Conservation (phyloP, 2,113 vertebrate genomes). For the Myotis brandtii region DNA sequence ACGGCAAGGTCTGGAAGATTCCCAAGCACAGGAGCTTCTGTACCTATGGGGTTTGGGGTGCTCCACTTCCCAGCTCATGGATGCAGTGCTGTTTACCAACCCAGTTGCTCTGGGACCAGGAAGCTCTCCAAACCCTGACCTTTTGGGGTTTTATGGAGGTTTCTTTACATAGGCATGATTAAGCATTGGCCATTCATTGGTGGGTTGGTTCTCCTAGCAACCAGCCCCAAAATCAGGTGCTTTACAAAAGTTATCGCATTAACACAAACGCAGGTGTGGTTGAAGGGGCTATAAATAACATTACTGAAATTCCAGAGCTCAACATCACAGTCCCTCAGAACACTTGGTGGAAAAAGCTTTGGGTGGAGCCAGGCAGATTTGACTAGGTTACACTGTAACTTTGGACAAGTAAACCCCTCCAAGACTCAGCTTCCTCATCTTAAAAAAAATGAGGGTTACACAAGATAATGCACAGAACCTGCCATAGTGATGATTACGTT, state of each 20-base stretch:
- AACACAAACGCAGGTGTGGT: not conserved
- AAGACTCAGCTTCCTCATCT: constrained; percentile 9
- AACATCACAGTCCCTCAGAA: not conserved
- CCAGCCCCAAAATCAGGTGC: not conserved
- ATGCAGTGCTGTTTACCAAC: not conserved
- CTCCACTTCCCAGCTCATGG: not conserved
- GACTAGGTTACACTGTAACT: not conserved
- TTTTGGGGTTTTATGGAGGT: not conserved
- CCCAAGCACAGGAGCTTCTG: not conserved
- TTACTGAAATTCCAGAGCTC: constrained; percentile 28
- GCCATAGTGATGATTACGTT: not conserved
- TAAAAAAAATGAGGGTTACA: constrained; percentile 6
- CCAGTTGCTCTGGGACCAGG: not conserved
- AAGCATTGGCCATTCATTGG: not conserved
- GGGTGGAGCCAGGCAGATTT: not conserved
- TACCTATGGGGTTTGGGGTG: not conserved
- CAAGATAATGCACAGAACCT: not conserved
- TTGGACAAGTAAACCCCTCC: not conserved
- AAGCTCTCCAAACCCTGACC: not conserved
- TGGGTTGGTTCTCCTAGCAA: not conserved
- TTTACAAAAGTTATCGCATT: not conserved
- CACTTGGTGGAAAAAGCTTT: not conserved
- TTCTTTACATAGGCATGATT: not conserved
- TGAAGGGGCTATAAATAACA: not conserved
- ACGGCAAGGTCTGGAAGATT: not conserved